Evolutionary conservation across 2,113 vertebrate species (phyloP).

Genomic region (Sakesphorus luctuosus): DNA sequence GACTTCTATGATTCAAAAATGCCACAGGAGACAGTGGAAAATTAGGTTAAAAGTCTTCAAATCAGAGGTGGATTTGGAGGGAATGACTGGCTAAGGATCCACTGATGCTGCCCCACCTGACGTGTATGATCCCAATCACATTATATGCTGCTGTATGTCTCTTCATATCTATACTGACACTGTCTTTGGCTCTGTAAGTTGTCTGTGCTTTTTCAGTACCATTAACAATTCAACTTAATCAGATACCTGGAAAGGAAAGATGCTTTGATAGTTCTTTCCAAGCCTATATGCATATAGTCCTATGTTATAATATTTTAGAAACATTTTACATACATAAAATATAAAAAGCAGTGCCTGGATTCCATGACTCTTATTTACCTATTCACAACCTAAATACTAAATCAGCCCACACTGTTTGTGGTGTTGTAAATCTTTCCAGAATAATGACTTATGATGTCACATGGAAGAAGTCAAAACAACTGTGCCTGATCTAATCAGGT

Average conservation of each 20-base stretch:
- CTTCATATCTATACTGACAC: not conserved
- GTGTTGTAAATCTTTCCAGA: not conserved
- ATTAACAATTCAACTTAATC: not conserved
- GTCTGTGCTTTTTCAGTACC: not conserved
- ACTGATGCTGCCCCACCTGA: not conserved
- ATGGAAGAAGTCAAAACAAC: not conserved
- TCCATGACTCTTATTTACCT: not conserved
- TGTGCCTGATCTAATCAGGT: not conserved
- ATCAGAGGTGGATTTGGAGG: not conserved
- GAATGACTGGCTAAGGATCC: not conserved
- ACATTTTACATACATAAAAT: not conserved
- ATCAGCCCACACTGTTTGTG: not conserved
- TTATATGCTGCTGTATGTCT: not conserved
- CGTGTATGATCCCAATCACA: rapidly evolving
- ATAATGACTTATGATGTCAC: not conserved
- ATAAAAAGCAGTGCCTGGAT: not conserved
- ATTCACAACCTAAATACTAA: not conserved
- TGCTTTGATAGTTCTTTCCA: not conserved
- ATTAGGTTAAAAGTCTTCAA: not conserved
- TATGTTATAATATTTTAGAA: not conserved
- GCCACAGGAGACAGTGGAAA: not conserved
- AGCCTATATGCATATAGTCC: not conserved
- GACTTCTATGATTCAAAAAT: not conserved
- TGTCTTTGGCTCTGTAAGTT: not conserved
- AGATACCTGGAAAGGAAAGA: not conserved